phyloP scores from a whole-genome alignment of 2,888 invertebrate species.

The Eulithis prunata region DNA sequence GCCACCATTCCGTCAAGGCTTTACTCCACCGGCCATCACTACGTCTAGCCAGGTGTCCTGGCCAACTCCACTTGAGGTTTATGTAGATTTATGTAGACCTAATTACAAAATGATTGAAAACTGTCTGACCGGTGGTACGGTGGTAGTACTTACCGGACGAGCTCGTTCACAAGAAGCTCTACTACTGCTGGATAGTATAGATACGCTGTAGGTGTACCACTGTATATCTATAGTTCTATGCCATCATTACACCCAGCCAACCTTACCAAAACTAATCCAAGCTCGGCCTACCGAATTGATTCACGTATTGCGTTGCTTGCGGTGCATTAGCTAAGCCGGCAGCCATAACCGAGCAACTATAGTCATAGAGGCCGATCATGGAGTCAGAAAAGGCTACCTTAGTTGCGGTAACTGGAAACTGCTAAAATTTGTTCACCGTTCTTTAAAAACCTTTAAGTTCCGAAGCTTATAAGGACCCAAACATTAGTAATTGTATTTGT shows the following conservation, averaged over 20 bases:
- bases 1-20: no score
- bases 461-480: no score
- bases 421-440: no score
- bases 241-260: constrained; percentile 20
- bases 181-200: no score
- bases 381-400: constrained; percentile 6
- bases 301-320: constrained; percentile 32
- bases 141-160: no score
- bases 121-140: constrained; percentile 16
- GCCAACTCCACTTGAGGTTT: no score
- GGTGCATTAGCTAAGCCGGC: constrained; percentile 32
- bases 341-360: constrained; percentile 24
- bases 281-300: constrained; percentile 29
- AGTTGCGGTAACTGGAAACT: neutral
- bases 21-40: no score
- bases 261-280: constrained; percentile 26
- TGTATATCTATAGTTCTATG: constrained; percentile 2
- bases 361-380: constrained; percentile 19
- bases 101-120: constrained; percentile 22
- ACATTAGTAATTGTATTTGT: no score
- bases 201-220: neutral
- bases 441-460: no score
- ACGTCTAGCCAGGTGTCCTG: no score
- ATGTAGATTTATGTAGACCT: neutral
- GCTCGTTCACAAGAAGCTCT: no score